These are phyloP conservation scores for Ramazzottius varieornatus DNA, from an alignment of 2,888 invertebrate genomes.

Conservation along the genomic window DNA sequence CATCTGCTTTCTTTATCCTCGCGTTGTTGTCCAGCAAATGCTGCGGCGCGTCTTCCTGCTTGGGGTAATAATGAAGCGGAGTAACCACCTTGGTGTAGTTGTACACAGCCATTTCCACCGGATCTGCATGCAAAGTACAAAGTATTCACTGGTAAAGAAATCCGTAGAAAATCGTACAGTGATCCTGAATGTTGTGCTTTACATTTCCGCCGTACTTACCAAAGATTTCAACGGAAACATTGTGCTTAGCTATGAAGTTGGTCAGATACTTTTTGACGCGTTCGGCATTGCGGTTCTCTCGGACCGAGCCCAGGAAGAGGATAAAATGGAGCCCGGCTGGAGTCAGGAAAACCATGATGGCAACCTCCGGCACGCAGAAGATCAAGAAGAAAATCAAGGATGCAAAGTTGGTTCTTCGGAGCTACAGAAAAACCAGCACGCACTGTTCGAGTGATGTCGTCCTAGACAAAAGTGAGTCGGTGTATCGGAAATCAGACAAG, in stretches of 20 bases:
- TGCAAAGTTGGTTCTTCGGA: too few relatives aligned
- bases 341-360: not conserved
- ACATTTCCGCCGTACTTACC: not conserved
- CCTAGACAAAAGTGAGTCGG: too few relatives aligned
- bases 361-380: too few relatives aligned
- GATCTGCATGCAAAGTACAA: not conserved
- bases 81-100: not conserved
- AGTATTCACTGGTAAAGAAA: not conserved
- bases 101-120: not conserved
- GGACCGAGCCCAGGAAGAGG: constrained; percentile 1
- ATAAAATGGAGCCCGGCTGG: not conserved
- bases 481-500: too few relatives aligned
- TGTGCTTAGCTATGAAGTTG: not conserved
- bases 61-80: not conserved
- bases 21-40: not conserved
- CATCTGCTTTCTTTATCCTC: not conserved
- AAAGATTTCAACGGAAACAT: not conserved
- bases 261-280: not conserved
- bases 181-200: too few relatives aligned
- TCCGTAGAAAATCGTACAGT: too few relatives aligned
- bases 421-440: too few relatives aligned
- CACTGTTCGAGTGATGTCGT: too few relatives aligned
- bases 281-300: constrained; percentile 2
- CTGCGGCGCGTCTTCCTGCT: not conserved
- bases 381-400: too few relatives aligned